Percentiles rank a stretch among this genome's conserved stretches.
phyloP scores from a whole-genome alignment of 2,113 vertebrate genomes.

The Indicator maculatus region DNA sequence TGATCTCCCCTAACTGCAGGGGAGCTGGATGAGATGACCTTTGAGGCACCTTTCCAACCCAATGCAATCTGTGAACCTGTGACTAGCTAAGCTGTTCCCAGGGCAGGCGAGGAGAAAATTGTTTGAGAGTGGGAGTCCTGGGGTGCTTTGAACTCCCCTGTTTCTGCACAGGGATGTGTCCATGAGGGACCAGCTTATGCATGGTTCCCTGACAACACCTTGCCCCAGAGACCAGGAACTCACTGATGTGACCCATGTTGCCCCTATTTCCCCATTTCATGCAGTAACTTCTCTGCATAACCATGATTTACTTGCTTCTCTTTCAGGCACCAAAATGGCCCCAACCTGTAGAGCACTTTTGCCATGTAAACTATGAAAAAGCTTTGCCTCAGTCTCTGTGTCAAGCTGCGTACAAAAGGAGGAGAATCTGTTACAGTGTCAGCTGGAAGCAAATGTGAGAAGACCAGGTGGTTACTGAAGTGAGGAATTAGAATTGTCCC shows the following conservation, averaged over 20 bases:
- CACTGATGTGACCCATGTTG: rapidly evolving
- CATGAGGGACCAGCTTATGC: rapidly evolving
- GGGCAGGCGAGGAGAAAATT: not conserved
- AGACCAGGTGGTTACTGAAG: not conserved
- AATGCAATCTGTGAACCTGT: too few relatives aligned
- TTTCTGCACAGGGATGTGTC: not conserved
- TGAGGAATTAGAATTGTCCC: not conserved
- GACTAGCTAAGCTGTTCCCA: not conserved
- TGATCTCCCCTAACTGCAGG: too few relatives aligned
- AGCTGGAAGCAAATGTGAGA: rapidly evolving
- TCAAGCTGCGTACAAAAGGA: not conserved
- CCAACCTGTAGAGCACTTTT: rapidly evolving
- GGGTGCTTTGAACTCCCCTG: not conserved
- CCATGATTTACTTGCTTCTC: not conserved
- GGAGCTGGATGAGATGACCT: too few relatives aligned
- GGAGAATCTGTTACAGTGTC: not conserved
- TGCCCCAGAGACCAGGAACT: rapidly evolving
- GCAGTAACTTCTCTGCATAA: not conserved
- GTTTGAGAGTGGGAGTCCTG: rapidly evolving
- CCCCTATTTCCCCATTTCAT: not conserved
- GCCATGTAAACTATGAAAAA: not conserved
- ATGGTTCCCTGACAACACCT: not conserved
- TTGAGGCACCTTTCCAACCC: too few relatives aligned
- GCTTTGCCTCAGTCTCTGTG: not conserved
- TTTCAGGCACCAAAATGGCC: rapidly evolving